phyloP scores from a whole-genome alignment of 2,888 invertebrate genomes.

The Paralinhomoeus sp. region DNA sequence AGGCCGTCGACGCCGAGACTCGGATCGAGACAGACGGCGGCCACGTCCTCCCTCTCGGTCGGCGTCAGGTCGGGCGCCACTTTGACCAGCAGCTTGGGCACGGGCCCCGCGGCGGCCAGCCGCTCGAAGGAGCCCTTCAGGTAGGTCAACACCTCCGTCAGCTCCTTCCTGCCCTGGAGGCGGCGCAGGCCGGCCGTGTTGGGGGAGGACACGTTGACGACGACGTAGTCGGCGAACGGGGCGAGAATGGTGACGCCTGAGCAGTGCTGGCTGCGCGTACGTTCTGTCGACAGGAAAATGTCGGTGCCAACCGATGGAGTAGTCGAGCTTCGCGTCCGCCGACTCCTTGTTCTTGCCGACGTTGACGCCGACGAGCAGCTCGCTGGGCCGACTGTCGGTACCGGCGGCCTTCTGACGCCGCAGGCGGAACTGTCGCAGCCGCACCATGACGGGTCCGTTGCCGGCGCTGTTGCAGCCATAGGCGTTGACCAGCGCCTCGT shows the following conservation, averaged over 20 bases:
- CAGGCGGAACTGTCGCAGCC: too few species aligned
- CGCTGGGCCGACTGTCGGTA: too few species aligned
- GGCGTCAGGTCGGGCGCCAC: conserved; percentile 64
- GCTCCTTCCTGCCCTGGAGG: conserved; percentile 37
- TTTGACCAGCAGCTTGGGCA: conserved; percentile 67
- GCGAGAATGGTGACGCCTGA: conserved; percentile 59
- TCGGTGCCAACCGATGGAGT: background rate
- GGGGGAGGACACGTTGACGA: conserved; percentile 85
- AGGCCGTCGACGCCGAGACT: conserved; percentile 54
- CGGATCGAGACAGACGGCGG: conserved; percentile 9
- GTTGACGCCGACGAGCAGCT: conserved; percentile 56
- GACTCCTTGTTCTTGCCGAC: conserved; percentile 58
- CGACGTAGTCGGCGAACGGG: conserved; percentile 69
- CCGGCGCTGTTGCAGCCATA: too few species aligned
- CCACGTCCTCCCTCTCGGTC: conserved; percentile 39
- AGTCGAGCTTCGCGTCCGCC: background rate
- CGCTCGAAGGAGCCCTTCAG: conserved; percentile 12
- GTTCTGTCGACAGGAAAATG: too few species aligned
- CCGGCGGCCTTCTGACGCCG: too few species aligned
- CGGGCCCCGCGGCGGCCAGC: conserved; percentile 21
- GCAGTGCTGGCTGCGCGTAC: too few species aligned
- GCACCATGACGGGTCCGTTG: too few species aligned
- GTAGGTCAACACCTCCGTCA: conserved; percentile 34
- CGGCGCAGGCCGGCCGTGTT: conserved; percentile 74
- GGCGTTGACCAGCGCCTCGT: conserved; percentile 42